A percentile compares a stretch with the other conserved stretches of the same genome.
Conservation (phyloP, 2,888 invertebrate species). For the Aleiodes alternator region DNA sequence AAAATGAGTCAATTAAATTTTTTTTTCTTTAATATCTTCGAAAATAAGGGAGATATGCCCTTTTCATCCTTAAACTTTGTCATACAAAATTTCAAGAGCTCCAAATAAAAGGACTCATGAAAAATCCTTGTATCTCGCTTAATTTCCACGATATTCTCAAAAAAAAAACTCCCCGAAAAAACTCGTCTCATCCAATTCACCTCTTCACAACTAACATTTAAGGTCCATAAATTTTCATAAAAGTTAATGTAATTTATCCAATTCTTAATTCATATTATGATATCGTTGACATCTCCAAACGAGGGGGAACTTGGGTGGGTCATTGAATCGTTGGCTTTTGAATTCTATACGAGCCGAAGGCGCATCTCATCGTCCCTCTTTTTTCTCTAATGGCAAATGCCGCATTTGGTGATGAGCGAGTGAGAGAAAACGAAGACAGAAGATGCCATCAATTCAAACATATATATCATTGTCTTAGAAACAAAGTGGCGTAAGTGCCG, state of each 20-base stretch:
- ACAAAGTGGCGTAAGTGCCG: too few species aligned
- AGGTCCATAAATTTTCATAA: background rate
- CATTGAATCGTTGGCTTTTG: conserved; percentile 59
- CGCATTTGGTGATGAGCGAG: conserved; percentile 47
- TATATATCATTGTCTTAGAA: conserved; percentile 8
- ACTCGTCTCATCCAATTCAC: too few species aligned
- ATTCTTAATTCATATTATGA: conserved; percentile 58
- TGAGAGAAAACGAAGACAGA: conserved; percentile 45
- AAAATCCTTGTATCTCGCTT: too few species aligned
- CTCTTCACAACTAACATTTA: too few species aligned
- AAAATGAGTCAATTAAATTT: too few species aligned
- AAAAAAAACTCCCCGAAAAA: too few species aligned
- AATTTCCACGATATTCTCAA: too few species aligned
- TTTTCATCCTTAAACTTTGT: too few species aligned
- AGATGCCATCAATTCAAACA: conserved; percentile 32
- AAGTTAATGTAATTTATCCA: conserved; percentile 6
- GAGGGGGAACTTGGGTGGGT: conserved; percentile 44
- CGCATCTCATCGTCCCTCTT: conserved; percentile 42
- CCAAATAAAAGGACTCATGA: too few species aligned
- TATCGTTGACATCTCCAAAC: conserved; percentile 63
- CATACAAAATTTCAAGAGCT: too few species aligned
- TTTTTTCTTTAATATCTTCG: too few species aligned
- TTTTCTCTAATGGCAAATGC: conserved; percentile 21
- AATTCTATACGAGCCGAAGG: conserved; percentile 42
- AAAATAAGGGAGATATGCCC: too few species aligned